Conservation (phyloP, 2,113 vertebrate species). For the Capra hircus region DNA sequence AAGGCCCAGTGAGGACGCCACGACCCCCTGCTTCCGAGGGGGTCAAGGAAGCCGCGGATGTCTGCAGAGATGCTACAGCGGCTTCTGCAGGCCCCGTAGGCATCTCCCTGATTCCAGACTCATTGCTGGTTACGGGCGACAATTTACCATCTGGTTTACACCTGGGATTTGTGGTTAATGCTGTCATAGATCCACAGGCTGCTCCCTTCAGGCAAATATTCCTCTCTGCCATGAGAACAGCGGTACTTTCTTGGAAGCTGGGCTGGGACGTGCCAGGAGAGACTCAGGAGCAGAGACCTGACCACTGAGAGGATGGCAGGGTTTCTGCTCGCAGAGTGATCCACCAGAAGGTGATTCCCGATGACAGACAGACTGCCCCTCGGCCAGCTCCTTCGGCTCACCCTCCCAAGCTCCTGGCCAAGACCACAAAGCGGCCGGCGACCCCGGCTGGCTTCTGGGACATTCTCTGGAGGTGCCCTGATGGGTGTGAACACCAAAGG, state of each 20-base stretch:
- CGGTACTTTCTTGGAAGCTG: background rate
- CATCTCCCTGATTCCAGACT: background rate
- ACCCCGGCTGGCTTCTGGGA: background rate
- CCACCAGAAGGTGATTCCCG: background rate
- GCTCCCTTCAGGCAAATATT: background rate
- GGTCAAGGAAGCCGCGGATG: background rate
- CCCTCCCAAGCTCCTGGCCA: background rate
- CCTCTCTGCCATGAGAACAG: background rate
- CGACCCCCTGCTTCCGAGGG: accelerated
- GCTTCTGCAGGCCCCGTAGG: background rate
- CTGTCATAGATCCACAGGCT: background rate
- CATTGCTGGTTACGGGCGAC: background rate
- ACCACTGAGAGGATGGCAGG: background rate
- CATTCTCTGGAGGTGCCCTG: background rate
- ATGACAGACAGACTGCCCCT: background rate
- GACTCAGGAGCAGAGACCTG: background rate
- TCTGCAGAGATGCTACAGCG: background rate
- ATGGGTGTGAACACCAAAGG: background rate
- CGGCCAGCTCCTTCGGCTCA: background rate
- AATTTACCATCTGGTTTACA: background rate
- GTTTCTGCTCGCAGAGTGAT: background rate
- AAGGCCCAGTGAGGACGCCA: accelerated
- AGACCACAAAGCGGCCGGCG: background rate
- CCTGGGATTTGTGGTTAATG: background rate
- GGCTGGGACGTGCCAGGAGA: background rate